Conservation (phyloP, 2,797 vertebrate species). For the Acomys russatus region DNA sequence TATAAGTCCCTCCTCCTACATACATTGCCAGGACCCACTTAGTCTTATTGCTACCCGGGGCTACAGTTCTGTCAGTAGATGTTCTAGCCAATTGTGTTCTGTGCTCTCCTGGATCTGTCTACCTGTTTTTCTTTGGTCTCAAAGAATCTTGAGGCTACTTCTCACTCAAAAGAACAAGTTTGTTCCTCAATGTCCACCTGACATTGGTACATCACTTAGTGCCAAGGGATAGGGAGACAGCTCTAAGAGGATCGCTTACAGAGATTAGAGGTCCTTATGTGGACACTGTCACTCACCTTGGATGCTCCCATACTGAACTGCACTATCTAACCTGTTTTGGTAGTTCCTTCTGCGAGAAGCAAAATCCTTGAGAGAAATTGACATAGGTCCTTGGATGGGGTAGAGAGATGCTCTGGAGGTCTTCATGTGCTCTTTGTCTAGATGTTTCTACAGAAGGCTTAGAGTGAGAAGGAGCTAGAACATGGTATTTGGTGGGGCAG, state of each 20-base stretch:
- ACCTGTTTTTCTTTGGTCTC: not conserved
- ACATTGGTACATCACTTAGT: not conserved
- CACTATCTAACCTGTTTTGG: not conserved
- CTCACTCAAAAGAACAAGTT: not conserved
- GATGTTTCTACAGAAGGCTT: not conserved
- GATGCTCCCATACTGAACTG: not conserved
- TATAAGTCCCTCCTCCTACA: not conserved
- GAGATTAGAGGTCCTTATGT: not conserved
- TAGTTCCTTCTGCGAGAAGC: not conserved
- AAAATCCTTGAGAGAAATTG: not conserved
- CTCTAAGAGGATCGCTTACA: not conserved
- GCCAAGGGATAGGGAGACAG: not conserved
- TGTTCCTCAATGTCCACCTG: not conserved
- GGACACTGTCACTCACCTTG: no score
- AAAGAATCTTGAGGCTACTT: not conserved
- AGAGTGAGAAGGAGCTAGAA: not conserved
- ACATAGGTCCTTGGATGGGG: not conserved
- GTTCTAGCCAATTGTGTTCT: not conserved
- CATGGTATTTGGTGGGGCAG: not conserved
- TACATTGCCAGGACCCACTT: not conserved
- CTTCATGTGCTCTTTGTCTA: not conserved
- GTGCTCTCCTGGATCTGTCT: not conserved
- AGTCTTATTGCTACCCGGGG: not conserved
- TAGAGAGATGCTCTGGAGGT: not conserved
- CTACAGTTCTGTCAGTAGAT: not conserved